These are phyloP conservation scores for Monodelphis domestica DNA, from an alignment of 2,797 vertebrate genomes.

Conservation along the genomic window DNA sequence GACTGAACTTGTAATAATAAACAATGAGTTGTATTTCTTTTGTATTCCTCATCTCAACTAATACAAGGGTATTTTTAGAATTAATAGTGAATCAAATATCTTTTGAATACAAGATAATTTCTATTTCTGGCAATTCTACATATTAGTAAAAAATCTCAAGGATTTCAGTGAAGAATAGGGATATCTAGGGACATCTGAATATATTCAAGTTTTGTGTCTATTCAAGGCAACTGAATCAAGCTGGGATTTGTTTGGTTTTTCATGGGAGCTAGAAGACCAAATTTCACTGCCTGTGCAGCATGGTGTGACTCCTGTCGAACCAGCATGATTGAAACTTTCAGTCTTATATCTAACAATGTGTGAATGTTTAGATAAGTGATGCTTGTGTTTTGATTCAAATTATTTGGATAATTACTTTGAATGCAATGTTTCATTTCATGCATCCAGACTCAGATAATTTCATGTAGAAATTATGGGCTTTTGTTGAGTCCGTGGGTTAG, in stretches of 20 bases:
- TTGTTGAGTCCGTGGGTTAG: background rate
- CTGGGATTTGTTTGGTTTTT: background rate
- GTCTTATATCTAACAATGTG: background rate
- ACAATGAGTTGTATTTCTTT: background rate
- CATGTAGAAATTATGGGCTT: background rate
- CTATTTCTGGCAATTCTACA: background rate
- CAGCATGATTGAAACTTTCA: background rate
- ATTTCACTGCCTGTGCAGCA: constrained; percentile 3
- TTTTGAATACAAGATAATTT: background rate
- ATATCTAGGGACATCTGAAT: background rate
- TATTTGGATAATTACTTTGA: background rate
- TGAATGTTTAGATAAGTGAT: constrained; percentile 15
- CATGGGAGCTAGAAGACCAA: background rate
- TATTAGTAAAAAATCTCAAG: background rate
- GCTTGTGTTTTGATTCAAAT: constrained; percentile 11
- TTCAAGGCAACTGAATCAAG: background rate
- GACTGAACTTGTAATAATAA: background rate
- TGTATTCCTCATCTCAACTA: background rate
- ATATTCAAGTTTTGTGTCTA: background rate
- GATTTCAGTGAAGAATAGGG: background rate
- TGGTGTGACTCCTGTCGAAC: background rate
- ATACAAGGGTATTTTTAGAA: background rate
- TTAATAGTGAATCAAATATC: background rate
- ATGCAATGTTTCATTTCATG: background rate
- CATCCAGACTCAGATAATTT: background rate